Percentiles rank a stretch among this genome's conserved stretches.
Conservation (phyloP, 2,113 vertebrate genomes). For the Dipodomys stephensi region DNA sequence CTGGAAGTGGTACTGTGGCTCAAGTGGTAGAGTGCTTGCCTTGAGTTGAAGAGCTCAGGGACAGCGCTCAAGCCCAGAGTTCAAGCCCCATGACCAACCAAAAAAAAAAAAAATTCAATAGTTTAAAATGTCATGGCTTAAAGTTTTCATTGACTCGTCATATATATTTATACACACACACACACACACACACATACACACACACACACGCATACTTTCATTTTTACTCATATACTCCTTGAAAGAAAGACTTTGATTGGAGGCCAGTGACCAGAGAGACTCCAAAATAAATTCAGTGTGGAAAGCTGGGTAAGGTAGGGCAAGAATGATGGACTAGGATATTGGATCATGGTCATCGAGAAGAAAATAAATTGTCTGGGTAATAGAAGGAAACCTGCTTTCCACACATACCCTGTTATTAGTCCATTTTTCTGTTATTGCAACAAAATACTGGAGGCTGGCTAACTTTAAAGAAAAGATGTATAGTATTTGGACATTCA, state of each 20-base stretch:
- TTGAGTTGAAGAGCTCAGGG: no score
- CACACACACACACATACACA: no score
- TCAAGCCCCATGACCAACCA: no score
- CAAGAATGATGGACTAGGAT: neutral
- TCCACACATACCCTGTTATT: neutral
- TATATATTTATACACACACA: neutral
- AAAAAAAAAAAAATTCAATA: no score
- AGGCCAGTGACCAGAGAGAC: neutral
- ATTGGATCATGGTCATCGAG: neutral
- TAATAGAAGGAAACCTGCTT: neutral
- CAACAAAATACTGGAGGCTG: neutral
- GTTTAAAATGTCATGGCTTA: neutral
- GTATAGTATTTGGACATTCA: neutral
- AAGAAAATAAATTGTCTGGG: neutral
- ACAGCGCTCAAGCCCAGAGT: no score
- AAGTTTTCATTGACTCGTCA: neutral
- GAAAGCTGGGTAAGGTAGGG: neutral
- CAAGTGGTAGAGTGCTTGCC: no score
- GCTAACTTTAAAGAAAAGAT: neutral
- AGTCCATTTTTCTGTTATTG: neutral
- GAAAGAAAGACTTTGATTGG: neutral
- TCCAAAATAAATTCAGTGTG: neutral
- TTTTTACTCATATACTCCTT: neutral
- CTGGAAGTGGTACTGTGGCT: no score
- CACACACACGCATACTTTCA: neutral